Conservation (phyloP, 2,888 invertebrate species). For the Epicampocera succincta region DNA sequence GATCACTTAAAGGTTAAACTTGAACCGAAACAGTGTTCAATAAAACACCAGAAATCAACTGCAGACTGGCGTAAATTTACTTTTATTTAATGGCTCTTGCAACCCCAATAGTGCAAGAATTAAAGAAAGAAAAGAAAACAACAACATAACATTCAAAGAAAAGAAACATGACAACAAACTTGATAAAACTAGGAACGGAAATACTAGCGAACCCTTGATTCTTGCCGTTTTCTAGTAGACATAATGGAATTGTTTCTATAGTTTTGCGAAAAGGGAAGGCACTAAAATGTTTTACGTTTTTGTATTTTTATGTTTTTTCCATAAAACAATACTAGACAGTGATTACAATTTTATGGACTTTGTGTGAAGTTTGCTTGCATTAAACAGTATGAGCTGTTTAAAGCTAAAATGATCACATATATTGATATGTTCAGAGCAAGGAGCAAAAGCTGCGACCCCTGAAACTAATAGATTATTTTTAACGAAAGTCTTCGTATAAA, state of each 20-base stretch:
- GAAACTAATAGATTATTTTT: too few species aligned
- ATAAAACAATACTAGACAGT: slow-evolving; percentile 42
- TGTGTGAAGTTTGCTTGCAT: not conserved
- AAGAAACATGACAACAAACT: not conserved
- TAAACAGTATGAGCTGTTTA: slow-evolving; percentile 6
- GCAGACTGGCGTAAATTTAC: slow-evolving; percentile 8
- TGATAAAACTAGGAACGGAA: slow-evolving; percentile 44
- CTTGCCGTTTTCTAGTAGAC: slow-evolving; percentile 11
- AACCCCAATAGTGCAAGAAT: slow-evolving; percentile 38
- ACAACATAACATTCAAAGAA: slow-evolving; percentile 2
- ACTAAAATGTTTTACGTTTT: slow-evolving; percentile 2
- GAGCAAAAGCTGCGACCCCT: too few species aligned
- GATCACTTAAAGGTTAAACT: slow-evolving; percentile 10
- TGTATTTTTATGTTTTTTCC: slow-evolving; percentile 12
- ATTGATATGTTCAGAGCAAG: too few species aligned
- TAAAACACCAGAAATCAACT: slow-evolving; percentile 12
- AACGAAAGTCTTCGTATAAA: too few species aligned
- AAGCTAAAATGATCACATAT: not conserved
- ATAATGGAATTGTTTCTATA: slow-evolving; percentile 14
- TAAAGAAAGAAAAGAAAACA: not conserved
- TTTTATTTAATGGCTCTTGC: slow-evolving; percentile 36
- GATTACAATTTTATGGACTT: slow-evolving; percentile 24
- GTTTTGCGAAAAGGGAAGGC: not conserved
- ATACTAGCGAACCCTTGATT: slow-evolving; percentile 34
- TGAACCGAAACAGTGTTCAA: slow-evolving; percentile 6